phyloP scores from a whole-genome alignment of 1,140 invertebrate species.

The Planococcus citri region DNA sequence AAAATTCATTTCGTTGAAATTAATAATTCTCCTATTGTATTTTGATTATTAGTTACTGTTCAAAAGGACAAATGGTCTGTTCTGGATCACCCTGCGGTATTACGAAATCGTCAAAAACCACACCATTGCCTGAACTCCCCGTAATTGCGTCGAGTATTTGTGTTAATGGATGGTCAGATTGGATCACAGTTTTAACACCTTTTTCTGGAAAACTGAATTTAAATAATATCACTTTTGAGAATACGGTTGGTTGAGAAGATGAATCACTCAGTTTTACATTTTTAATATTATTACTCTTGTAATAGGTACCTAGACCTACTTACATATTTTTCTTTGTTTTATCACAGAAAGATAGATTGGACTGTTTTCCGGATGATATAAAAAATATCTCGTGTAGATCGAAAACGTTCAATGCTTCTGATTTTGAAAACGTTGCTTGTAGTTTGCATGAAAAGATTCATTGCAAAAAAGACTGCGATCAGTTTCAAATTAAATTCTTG shows the following conservation, averaged over 20 bases:
- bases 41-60: slow-evolving; percentile 42
- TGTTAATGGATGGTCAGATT: slow-evolving; percentile 55
- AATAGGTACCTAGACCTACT: neutral
- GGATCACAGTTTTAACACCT: slow-evolving; percentile 39
- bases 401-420: slow-evolving; percentile 29
- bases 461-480: slow-evolving; percentile 46
- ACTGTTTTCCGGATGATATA: slow-evolving; percentile 40
- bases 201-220: slow-evolving; percentile 33
- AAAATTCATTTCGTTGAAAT: neutral
- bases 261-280: too few species aligned
- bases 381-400: slow-evolving; percentile 59
- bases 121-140: slow-evolving; percentile 24
- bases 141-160: slow-evolving; percentile 37
- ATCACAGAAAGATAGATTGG: neutral
- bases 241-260: neutral
- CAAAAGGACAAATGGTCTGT: slow-evolving; percentile 50
- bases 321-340: neutral
- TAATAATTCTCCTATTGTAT: neutral
- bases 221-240: neutral
- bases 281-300: too few species aligned
- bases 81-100: slow-evolving; percentile 50
- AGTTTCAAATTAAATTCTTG: slow-evolving; percentile 59
- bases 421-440: slow-evolving; percentile 57
- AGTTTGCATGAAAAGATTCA: slow-evolving; percentile 53
- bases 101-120: slow-evolving; percentile 26